Evolutionary conservation across 2,888 invertebrate genomes (phyloP), one percentile per base, ranked within the genome.

Genomic region (Tenthredo distinguenda): DNA sequence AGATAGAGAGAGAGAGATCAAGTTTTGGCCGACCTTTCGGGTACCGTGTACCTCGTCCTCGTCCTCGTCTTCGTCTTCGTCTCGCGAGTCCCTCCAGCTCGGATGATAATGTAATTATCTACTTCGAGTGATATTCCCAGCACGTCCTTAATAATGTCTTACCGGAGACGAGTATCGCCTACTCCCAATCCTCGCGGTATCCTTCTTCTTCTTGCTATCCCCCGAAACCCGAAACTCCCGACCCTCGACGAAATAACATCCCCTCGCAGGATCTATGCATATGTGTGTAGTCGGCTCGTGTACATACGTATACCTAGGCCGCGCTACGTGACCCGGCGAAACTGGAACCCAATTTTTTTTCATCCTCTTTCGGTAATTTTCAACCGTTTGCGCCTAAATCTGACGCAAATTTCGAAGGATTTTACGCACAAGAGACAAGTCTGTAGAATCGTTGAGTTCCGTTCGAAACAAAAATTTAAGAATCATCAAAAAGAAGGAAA

Each of bases 91-190:
- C 68, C 50, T 40, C 37, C 21, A 47, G 58, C 79, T 84, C 82
- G 85, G 85, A 83, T 85, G 89, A 89, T 89, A 89, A 89, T 89
- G 87, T 89, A 88, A 89, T 89, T 89, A 89, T 83, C 83, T 83
- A 83, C 88, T 87, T 87, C 85, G 86, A 87, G 87, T 86, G 86
- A 87, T 86, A 89, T 89, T 89, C 89, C 86, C 85, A 84, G 87
- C 89, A 89, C 89, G 89, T 89, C 88, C 89, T 89, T 89, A 89
- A 89, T 89, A 89, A 89, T 89, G 88, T 89, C 89, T 89, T 87
- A 85, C 88, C 88, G 87, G 89, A 89, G 89, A 89, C 89, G 88
- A 85, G 85, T 85, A 82, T 85, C 85, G 82, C 84, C 85, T 85
- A 84, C 84, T 83, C 85, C 82, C 84, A 84, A 85, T 85, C 85